Evolutionary conservation across 2,888 invertebrate species (phyloP).

Genomic region (Hesperia comma): DNA sequence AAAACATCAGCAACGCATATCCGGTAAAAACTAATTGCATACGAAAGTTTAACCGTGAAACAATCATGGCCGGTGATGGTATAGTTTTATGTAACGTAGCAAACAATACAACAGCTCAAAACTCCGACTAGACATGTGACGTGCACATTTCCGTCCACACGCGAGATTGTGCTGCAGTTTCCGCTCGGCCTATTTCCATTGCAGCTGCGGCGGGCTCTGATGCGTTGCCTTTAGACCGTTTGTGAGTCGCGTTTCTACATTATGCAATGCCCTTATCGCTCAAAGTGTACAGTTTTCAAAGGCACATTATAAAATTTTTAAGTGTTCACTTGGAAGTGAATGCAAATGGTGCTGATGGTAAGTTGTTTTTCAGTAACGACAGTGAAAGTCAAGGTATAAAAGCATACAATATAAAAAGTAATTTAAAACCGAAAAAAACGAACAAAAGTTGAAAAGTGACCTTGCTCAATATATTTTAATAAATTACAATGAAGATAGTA

Average conservation of each 20-base stretch:
- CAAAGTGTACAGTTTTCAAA: constrained; percentile 15
- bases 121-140: constrained; percentile 46
- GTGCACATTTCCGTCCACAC: constrained; percentile 60
- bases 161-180: constrained; percentile 61
- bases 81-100: not conserved
- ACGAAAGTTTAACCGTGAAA: not conserved
- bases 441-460: too few relatives aligned
- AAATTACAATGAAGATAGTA: too few relatives aligned
- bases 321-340: too few relatives aligned
- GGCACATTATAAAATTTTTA: not conserved
- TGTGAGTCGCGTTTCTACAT: constrained; percentile 52
- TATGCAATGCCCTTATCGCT: constrained; percentile 44
- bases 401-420: too few relatives aligned
- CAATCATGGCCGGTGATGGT: not conserved
- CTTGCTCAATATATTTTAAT: too few relatives aligned
- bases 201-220: constrained; percentile 59
- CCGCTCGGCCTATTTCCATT: constrained; percentile 63
- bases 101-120: constrained; percentile 6
- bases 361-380: too few relatives aligned
- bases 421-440: too few relatives aligned
- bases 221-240: constrained; percentile 56
- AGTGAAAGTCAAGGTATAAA: too few relatives aligned
- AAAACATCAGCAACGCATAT: too few relatives aligned
- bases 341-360: too few relatives aligned
- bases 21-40: too few relatives aligned